Evolutionary conservation across 2,113 vertebrate species (phyloP), one percentile per base, ranked within the genome.

Genomic region (Salvelinus namaycush): DNA sequence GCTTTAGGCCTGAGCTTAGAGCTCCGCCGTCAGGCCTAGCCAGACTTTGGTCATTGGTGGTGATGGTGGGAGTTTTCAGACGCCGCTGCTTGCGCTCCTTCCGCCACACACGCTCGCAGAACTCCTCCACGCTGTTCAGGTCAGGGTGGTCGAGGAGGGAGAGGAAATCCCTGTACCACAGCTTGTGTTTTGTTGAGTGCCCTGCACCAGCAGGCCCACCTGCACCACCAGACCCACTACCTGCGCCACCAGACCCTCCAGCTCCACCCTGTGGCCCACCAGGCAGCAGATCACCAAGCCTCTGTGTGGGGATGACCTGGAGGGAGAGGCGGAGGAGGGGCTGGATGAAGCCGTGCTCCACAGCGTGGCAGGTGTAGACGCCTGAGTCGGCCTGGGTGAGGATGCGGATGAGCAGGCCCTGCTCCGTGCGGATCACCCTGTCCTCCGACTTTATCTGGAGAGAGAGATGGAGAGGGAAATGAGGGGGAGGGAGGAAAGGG

Each of bases 141-240:
- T 99, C 97, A 5, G 98, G 98, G 87, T 99, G 98, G 90, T 97
- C 97, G 70, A 99, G 91, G 22, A 99, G 91, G 79, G 97, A 97
- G 90, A 99, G 95, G 91, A 99, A 99, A 91, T 99, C 97, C 78
- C 96, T 87, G 84, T 99, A 99, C 98, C 98, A 99, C 74, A 98
- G 87, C 87, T 97, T 95, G 74, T 97, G 97, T 84, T 95, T 97
- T 13, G 96, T 93, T 0, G 94, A 90, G 83, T 95, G 85, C 16
- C 79, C 85, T 1, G 7, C 71, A 7, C 73, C 44, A 1, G 85
- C 59, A 86, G 90, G 5, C 81, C 89, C 62, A 64, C 22, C 62
- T 64, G 62, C 22, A 22, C 20, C 62, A 64, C 6, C n/a, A n/a
- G 1, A 93, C 93, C 76, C 94, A 94, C 22, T 27, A 11, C 94